Base-by-base conservation (phyloP, 2,888 invertebrate species). In the Pseudoips prasinana region DNA sequence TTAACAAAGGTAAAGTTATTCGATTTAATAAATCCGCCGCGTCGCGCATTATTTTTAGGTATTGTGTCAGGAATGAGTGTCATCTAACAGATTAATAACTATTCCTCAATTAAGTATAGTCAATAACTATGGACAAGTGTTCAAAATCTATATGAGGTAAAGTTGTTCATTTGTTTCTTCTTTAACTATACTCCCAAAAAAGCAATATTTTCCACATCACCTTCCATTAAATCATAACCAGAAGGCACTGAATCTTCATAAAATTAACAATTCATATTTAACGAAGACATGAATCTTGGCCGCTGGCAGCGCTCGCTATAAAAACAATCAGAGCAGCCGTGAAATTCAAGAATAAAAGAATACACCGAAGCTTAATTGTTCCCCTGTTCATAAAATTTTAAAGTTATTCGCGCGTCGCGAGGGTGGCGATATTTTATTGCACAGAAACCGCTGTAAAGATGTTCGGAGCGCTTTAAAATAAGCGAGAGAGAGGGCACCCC, bases 321-420 rank as follows among this genome's bases (percentile, higher is more conserved):
- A 80, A 81, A 82, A 85, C 80, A 85, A 83, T 84, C 83, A 78
- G 72, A 73, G 71, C 64, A 62, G 64, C 70, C 71, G 77, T 76
- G 72, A 80, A 80, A 74, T 75, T 75, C 71, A 73, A 78, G 77
- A 83, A 80, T 80, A 80, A 83, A 86, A 83, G 76, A 83, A 84
- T 73, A 81, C 65, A 46, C 72, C 70, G 73, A 72, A 73, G 73
- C 83, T 85, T 88, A 88, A 88, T 88, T 87, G 86, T 85, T 83
- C 83, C 85, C 85, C 78, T 80, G 86, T 85, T 88, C 86, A 85
- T 87, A 80, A 87, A 88, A 88, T 82, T 86, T 85, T 85, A 83
- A 85, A 87, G 83, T 86, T 84, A 81, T 78, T 85, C 77, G 76
- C 75, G 65, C 71, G 62, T 66, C 59, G 73, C 64, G 76, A 80